Percentiles rank a stretch among this genome's conserved stretches.
Conservation (phyloP, 1,140 invertebrate species). For the Tetragnatha versicolor region DNA sequence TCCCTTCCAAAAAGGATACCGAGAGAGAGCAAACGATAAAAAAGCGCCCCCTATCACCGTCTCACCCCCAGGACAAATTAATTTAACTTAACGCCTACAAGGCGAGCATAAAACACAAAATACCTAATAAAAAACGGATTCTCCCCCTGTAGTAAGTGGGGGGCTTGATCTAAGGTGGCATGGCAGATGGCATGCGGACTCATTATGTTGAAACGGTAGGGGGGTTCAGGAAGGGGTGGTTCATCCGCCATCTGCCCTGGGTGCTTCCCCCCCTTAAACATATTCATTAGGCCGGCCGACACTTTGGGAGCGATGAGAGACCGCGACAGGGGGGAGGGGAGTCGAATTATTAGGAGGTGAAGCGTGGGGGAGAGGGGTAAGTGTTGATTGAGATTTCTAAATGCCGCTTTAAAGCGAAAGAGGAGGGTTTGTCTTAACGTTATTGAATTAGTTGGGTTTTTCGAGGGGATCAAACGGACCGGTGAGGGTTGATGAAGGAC, state of each 20-base stretch:
- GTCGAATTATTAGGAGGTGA: conserved; percentile 13
- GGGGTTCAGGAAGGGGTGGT: background rate
- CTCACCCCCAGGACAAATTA: conserved; percentile 46
- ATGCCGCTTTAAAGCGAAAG: background rate
- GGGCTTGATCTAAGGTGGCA: conserved; percentile 32
- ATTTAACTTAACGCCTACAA: conserved; percentile 55
- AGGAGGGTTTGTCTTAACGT: background rate
- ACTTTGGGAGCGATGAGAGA: conserved; percentile 34
- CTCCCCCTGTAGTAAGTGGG: background rate
- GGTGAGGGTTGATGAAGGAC: no score
- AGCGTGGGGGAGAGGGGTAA: background rate
- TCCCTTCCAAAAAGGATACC: conserved; percentile 19
- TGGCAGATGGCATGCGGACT: conserved; percentile 47
- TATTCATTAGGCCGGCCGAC: conserved; percentile 46
- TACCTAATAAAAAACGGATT: background rate
- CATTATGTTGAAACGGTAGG: conserved; percentile 15
- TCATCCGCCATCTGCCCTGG: conserved; percentile 49
- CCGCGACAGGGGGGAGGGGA: background rate
- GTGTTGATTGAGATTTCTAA: conserved; percentile 20
- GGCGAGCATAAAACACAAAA: conserved; percentile 41
- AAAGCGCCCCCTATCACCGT: conserved; percentile 22
- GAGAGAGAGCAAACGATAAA: no score
- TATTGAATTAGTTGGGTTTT: conserved; percentile 9
- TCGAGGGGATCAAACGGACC: no score
- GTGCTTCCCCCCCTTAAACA: conserved; percentile 37